Percentiles rank a stretch among this genome's conserved stretches.
phyloP scores from a whole-genome alignment of 2,797 vertebrate genomes.

The Perdix hodgsoniae region DNA sequence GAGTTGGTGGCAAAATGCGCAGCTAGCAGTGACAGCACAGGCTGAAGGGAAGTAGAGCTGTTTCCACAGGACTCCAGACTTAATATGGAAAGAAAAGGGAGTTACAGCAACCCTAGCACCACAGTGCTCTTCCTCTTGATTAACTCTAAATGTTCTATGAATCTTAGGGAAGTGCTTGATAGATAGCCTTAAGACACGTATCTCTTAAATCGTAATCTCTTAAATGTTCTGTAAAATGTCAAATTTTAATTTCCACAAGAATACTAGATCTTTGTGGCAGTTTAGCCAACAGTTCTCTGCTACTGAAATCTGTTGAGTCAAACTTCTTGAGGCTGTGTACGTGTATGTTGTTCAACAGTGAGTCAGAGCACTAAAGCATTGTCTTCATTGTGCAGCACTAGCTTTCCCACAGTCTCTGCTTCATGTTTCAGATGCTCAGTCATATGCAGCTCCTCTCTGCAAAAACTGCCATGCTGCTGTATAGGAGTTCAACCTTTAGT shows the following conservation, averaged over 20 bases:
- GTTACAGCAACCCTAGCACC: neutral
- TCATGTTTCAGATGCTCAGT: neutral
- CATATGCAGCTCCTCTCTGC: neutral
- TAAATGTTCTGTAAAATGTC: conserved; percentile 12
- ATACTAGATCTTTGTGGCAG: neutral
- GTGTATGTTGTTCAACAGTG: neutral
- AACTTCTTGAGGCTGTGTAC: neutral
- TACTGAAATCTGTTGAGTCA: neutral
- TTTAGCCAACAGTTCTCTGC: neutral
- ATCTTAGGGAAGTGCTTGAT: conserved; percentile 10
- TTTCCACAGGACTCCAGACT: neutral
- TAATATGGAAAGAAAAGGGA: neutral
- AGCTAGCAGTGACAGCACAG: neutral
- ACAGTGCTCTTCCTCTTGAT: neutral
- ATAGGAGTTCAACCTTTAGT: neutral
- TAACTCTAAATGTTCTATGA: neutral
- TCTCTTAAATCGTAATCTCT: conserved; percentile 21
- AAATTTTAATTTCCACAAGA: conserved; percentile 4
- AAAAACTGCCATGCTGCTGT: neutral
- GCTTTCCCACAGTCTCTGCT: neutral
- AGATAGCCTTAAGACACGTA: neutral
- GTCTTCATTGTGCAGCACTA: neutral
- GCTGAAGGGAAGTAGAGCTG: neutral
- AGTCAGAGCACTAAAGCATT: neutral
- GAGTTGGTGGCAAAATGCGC: neutral